phyloP scores from a whole-genome alignment of 2,888 invertebrate species.

The Anorthoa munda region DNA sequence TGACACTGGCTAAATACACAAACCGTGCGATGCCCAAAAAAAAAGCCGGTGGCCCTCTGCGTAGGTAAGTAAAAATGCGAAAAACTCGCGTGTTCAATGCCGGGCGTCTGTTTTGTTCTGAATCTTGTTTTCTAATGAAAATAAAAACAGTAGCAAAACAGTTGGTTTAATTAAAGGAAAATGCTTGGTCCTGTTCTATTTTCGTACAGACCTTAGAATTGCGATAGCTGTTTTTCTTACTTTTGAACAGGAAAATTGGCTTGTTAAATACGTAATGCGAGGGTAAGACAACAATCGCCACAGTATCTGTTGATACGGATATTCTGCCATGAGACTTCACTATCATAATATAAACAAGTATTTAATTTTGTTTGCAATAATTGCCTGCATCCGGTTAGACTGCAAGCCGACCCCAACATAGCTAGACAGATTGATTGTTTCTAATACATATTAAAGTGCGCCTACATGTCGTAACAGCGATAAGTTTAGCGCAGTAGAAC shows the following conservation, averaged over 20 bases:
- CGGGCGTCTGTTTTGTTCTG: slow-evolving; percentile 30
- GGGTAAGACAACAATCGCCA: not conserved
- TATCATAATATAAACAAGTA: not conserved
- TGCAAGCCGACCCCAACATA: too few relatives aligned
- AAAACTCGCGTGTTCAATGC: slow-evolving; percentile 41
- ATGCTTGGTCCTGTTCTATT: slow-evolving; percentile 23
- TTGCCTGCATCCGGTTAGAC: too few relatives aligned
- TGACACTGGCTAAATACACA: too few relatives aligned
- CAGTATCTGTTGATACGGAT: not conserved
- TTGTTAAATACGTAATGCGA: slow-evolving; percentile 14
- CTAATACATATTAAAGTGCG: not conserved
- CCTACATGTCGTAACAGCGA: slow-evolving; percentile 22
- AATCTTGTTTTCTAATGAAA: slow-evolving; percentile 53
- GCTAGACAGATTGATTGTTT: too few relatives aligned
- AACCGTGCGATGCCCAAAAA: too few relatives aligned
- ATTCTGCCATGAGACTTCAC: not conserved
- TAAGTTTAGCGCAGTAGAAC: slow-evolving; percentile 11
- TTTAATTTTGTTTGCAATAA: too few relatives aligned
- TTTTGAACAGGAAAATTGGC: slow-evolving; percentile 2
- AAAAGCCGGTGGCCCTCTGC: slow-evolving; percentile 27
- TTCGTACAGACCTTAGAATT: slow-evolving; percentile 5
- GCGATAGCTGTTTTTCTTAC: slow-evolving; percentile 20
- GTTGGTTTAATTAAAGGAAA: slow-evolving; percentile 56
- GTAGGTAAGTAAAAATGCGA: slow-evolving; percentile 6
- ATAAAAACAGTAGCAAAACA: slow-evolving; percentile 42